Conservation (phyloP, 2,797 vertebrate genomes). For the Phylloscopus collybita region DNA sequence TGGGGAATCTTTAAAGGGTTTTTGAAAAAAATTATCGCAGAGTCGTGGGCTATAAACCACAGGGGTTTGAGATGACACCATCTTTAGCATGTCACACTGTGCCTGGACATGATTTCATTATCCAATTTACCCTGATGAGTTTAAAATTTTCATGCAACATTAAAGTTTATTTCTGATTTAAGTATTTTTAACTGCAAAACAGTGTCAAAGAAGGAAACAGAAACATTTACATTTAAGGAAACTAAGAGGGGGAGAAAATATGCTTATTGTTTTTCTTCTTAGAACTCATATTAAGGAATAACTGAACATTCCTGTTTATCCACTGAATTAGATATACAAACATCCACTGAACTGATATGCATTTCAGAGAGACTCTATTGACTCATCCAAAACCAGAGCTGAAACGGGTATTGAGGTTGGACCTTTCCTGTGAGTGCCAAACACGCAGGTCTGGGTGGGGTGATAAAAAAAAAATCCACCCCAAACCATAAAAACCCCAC, state of each 20-base stretch:
- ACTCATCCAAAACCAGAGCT: not conserved
- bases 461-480: not conserved
- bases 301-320: not conserved
- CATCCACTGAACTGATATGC: not conserved
- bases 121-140: not conserved
- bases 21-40: not conserved
- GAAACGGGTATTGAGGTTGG: not conserved
- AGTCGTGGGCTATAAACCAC: not conserved
- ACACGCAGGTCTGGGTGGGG: not conserved
- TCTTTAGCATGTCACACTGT: not conserved
- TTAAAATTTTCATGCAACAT: not conserved
- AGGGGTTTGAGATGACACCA: not conserved
- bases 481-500: fast-evolving
- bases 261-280: not conserved
- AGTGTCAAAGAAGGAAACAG: not conserved
- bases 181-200: not conserved
- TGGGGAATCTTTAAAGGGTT: not conserved
- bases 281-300: not conserved
- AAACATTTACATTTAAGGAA: not conserved
- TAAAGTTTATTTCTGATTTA: not conserved
- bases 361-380: not conserved
- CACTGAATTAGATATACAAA: not conserved
- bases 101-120: not conserved
- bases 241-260: fast-evolving
- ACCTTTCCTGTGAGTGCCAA: not conserved